Evolutionary conservation across 2,113 vertebrate genomes (phyloP), one percentile per base, ranked within the genome.

Genomic region (Pterophyllum scalare): DNA sequence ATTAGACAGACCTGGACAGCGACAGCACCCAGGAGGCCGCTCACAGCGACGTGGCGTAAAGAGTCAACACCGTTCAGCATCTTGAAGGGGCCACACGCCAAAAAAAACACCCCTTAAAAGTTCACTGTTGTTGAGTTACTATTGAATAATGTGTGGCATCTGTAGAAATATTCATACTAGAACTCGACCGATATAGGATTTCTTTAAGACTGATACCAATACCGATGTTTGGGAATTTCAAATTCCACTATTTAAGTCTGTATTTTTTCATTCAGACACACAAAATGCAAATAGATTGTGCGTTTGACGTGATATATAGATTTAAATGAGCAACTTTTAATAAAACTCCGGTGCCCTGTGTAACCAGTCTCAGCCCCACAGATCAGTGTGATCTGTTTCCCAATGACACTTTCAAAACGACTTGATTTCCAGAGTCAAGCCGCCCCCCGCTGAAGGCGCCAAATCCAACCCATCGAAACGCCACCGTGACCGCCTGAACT

Each of bases 401-500:
- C 10, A 26, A 31, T 54, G 38, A 11, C 20, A 12, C 10, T 40
- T 9, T 38, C 19, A 33, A 49, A 46, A 33, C 46, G 3, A 24
- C 43, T 78, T 54, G 10, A 7, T 4, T 17, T 74, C 19, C 85
- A 93, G 92, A 43, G 77, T 83, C 60, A 94, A 94, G 65, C 56
- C 64, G 6, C 15, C 78, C 7, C 84, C 90, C 1, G 2, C 78
- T 0, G 96, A 96, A n/a, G 94, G 91, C 0, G 31, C 85, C 87
- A 96, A 96, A 87, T 96, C 96, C 74, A 97, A 96, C 87, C 96
- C 96, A 2, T 97, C 96, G 81, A 97, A 97, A 77, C 88, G 93
- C 2, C 97, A 97, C 85, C 90, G 94, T 0, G 96, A 96, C 26
- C 91, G 94, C 0, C 94, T 97, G 43, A 97, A 96, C 87, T 90